Evolutionary conservation across 1,140 invertebrate species (phyloP), one percentile per base, ranked within the genome.

Genomic region (Danaus plexippus): DNA sequence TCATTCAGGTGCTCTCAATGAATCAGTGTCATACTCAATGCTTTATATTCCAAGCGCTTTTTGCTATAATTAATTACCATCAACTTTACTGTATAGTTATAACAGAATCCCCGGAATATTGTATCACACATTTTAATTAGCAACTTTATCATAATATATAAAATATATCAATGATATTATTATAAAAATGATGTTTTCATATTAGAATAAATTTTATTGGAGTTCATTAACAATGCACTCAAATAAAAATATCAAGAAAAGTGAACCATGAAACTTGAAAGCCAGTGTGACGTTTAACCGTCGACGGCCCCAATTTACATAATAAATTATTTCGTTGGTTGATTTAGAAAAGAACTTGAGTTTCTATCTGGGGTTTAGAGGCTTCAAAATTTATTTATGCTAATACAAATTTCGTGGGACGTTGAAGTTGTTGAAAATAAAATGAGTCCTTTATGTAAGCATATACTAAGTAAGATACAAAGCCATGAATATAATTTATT

Each of bases 281-380:
- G 57, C 59, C 57, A 60, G 57, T 53, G 64, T 66, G 64, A 66
- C 60, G 64, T 56, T 59, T 59, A 63, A 66, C 60, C 63, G 64
- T 66, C 64, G 64, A 46, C 57, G 55, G 51, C 52, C 53, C 49
- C 56, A 63, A 66, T 66, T 63, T 66, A 52, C 64, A 66, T 63
- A 66, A 66, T 62, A 66, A 66, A 63, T 66, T 66, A 66, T 62
- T 48, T 57, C 64, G 64, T 57, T 62, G 57, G 60, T 66, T 63
- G 64, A 66, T 66, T 66, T 63, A 66, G 60, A 66, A 66, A 66
- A 63, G 64, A 63, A 61, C 57, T 61, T 56, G 57, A 61, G 59
- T 65, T 62, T 51, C 52, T 57, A 66, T 63, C 64, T 59, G 54
- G 61, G 60, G 60, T 66, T 59, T 59, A 59, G 54, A 59, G 54